Percentiles rank a stretch among this genome's conserved stretches.
Conservation (phyloP, 2,888 invertebrate species). For the Nemotelus nigrinus region DNA sequence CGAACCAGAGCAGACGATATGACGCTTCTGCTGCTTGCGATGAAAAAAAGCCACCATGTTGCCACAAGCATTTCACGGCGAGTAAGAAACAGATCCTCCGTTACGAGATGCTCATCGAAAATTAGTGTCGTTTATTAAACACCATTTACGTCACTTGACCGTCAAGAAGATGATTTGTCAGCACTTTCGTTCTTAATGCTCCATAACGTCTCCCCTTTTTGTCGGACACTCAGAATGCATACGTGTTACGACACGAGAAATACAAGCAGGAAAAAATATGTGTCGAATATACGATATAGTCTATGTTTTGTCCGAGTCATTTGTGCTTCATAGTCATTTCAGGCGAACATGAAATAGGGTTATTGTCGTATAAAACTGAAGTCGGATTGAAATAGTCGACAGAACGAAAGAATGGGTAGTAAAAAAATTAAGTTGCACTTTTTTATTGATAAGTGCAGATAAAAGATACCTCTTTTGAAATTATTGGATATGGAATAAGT, state of each 20-base stretch:
- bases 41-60: conserved; percentile 5
- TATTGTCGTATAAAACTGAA: background rate
- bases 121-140: conserved; percentile 51
- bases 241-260: background rate
- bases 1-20: conserved; percentile 20
- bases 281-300: conserved; percentile 6
- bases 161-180: conserved; percentile 51
- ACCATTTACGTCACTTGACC: conserved; percentile 51
- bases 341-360: conserved; percentile 4
- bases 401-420: background rate
- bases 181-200: conserved; percentile 46
- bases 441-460: background rate
- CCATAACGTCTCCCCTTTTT: conserved; percentile 31
- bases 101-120: conserved; percentile 43
- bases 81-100: conserved; percentile 21
- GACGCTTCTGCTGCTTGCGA: background rate
- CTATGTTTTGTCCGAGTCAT: conserved; percentile 19
- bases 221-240: background rate
- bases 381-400: background rate
- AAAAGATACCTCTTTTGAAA: too few relatives aligned
- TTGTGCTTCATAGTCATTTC: background rate
- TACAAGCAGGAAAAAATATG: background rate
- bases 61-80: conserved; percentile 18
- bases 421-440: conserved; percentile 11
- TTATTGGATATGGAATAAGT: too few relatives aligned